Percentiles rank a stretch among this genome's conserved stretches.
Conservation (phyloP, 2,888 invertebrate species). For the Cantharis lateralis region DNA sequence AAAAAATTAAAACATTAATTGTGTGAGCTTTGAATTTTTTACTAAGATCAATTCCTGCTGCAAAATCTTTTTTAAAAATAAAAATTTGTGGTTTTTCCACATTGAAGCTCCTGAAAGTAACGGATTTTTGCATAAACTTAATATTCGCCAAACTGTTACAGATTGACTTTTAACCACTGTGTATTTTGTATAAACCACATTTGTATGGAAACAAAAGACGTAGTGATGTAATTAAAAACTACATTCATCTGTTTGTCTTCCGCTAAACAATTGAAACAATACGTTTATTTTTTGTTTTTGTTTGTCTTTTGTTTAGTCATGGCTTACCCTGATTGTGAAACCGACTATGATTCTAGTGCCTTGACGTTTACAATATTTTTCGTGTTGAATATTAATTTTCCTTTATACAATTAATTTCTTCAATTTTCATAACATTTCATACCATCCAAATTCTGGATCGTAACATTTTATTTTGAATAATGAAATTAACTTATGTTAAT, state of each 20-base stretch:
- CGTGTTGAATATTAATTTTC: conserved; percentile 29
- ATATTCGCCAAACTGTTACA: neutral
- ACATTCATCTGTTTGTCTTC: conserved; percentile 46
- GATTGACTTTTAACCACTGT: neutral
- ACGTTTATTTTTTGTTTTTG: conserved; percentile 40
- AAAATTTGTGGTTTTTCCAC: too few relatives aligned
- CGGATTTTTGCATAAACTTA: neutral
- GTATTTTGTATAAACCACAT: conserved; percentile 9
- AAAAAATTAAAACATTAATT: too few relatives aligned
- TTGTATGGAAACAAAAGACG: conserved; percentile 38
- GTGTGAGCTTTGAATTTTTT: too few relatives aligned
- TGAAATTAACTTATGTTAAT: neutral
- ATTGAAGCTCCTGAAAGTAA: too few relatives aligned
- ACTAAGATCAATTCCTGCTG: too few relatives aligned
- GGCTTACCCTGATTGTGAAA: conserved; percentile 31
- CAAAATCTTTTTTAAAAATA: too few relatives aligned
- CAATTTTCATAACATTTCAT: neutral
- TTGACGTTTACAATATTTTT: conserved; percentile 30
- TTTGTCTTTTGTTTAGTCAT: conserved; percentile 39
- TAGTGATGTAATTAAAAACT: conserved; percentile 46
- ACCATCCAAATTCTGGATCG: neutral
- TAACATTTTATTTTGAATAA: too few relatives aligned
- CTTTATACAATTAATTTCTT: conserved; percentile 4
- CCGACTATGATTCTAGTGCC: conserved; percentile 28
- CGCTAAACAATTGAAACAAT: conserved; percentile 45